Evolutionary conservation across 2,888 invertebrate genomes (phyloP).

Genomic region (Archaeoteleia sp.): DNA sequence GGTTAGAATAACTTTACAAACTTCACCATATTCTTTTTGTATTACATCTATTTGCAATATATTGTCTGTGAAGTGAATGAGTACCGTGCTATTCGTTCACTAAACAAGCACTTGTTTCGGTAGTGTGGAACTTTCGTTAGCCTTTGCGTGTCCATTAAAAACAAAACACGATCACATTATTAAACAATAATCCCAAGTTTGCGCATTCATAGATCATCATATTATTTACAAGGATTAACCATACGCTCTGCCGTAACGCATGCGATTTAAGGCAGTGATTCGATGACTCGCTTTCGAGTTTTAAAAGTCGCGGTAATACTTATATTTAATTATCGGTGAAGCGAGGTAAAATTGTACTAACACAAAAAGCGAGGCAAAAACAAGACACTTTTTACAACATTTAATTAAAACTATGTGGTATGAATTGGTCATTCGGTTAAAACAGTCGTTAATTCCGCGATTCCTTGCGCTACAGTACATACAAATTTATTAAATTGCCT

Average conservation of each 20-base stretch:
- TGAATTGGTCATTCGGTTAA: no score
- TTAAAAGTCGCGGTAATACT: slow-evolving; percentile 53
- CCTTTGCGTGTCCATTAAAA: slow-evolving; percentile 45
- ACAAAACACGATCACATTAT: slow-evolving; percentile 50
- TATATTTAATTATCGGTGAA: slow-evolving; percentile 39
- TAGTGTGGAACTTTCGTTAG: slow-evolving; percentile 41
- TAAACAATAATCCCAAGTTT: slow-evolving; percentile 45
- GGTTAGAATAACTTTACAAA: no score
- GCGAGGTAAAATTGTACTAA: slow-evolving; percentile 16
- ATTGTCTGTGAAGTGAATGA: slow-evolving; percentile 32
- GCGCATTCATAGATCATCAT: slow-evolving; percentile 30
- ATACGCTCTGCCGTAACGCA: slow-evolving; percentile 52
- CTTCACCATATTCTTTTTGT: not conserved
- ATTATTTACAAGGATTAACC: slow-evolving; percentile 48
- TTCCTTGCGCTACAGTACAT: no score
- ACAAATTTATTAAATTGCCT: no score
- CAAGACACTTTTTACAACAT: no score
- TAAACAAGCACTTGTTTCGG: slow-evolving; percentile 49
- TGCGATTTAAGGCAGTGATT: slow-evolving; percentile 63
- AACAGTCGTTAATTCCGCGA: no score
- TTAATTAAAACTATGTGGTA: no score
- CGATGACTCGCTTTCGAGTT: slow-evolving; percentile 53
- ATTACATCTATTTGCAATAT: slow-evolving; percentile 49
- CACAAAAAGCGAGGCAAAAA: no score
- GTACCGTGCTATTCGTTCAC: slow-evolving; percentile 39